A percentile compares a stretch with the other conserved stretches of the same genome.
Conservation (phyloP, 92 coral and sea anemone genomes). For the Porites evermanni region DNA sequence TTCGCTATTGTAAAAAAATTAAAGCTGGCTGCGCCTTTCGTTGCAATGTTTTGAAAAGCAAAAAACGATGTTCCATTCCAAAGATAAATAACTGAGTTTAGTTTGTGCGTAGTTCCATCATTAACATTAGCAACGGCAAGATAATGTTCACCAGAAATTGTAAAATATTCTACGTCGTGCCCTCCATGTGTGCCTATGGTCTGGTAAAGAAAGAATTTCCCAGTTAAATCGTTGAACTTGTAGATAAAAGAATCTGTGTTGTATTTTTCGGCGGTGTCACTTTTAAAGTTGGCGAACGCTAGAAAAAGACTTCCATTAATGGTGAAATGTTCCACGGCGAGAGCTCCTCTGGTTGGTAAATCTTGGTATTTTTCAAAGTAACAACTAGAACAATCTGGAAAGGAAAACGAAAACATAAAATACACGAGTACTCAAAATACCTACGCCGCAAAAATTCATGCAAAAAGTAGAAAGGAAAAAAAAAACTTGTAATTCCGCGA, state of each 20-base stretch:
- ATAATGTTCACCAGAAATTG: constrained; percentile 32
- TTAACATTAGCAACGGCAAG: constrained; percentile 35
- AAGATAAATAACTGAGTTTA: not conserved
- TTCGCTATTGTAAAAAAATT: not conserved
- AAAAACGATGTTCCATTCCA: not conserved
- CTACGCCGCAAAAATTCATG: no score
- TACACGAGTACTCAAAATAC: no score
- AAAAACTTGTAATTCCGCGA: no score
- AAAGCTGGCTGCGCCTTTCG: not conserved
- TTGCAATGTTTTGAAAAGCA: not conserved
- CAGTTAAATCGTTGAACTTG: no score
- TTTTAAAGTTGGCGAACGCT: not conserved
- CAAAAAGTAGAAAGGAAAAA: no score
- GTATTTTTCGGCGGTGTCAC: no score
- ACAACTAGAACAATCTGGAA: no score
- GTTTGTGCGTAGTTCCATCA: not conserved
- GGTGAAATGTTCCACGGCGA: not conserved
- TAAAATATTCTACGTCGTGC: not conserved
- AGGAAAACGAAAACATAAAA: no score
- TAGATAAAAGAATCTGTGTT: no score
- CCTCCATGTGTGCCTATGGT: no score
- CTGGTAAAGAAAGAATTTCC: no score
- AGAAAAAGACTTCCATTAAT: not conserved
- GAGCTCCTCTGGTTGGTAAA: not conserved
- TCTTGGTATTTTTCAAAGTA: no score